phyloP scores from a whole-genome alignment of 2,888 invertebrate genomes.

The Lithophane socia region DNA sequence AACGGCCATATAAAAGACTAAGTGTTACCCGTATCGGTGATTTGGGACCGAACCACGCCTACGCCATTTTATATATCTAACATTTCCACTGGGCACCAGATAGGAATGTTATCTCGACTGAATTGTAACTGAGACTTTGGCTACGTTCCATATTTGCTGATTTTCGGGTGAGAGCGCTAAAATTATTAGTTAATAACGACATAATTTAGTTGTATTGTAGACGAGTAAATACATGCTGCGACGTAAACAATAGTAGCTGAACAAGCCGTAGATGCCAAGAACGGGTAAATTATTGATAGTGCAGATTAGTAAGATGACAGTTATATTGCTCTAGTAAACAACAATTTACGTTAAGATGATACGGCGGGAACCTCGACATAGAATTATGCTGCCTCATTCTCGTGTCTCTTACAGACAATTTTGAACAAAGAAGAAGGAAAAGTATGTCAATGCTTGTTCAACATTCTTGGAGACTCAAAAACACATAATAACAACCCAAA shows the following conservation, averaged over 20 bases:
- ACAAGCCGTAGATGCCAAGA: slow-evolving; percentile 54
- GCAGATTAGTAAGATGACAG: slow-evolving; percentile 55
- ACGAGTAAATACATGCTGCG: slow-evolving; percentile 24
- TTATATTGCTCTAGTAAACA: slow-evolving; percentile 37
- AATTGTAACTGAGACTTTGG: slow-evolving; percentile 72
- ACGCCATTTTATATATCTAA: slow-evolving; percentile 65
- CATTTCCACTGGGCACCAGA: slow-evolving; percentile 64
- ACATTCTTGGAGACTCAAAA: slow-evolving; percentile 29
- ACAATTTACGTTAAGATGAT: slow-evolving; percentile 49
- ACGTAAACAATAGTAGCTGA: slow-evolving; percentile 48
- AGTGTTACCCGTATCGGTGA: slow-evolving; percentile 77
- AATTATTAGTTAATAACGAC: slow-evolving; percentile 63
- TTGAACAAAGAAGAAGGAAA: slow-evolving; percentile 8
- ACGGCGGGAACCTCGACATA: not conserved
- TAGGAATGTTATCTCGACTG: slow-evolving; percentile 71
- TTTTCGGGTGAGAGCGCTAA: slow-evolving; percentile 53
- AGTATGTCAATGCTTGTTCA: slow-evolving; percentile 12
- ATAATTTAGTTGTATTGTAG: slow-evolving; percentile 52
- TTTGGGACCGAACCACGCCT: slow-evolving; percentile 73
- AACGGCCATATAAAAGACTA: slow-evolving; percentile 78
- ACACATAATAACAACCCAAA: slow-evolving; percentile 48
- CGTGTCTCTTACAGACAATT: slow-evolving; percentile 14
- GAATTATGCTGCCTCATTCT: slow-evolving; percentile 21
- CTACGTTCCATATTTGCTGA: slow-evolving; percentile 69
- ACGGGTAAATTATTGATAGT: slow-evolving; percentile 58